Conservation (phyloP, 2,113 vertebrate genomes). For the Tachuris rubrigastra region DNA sequence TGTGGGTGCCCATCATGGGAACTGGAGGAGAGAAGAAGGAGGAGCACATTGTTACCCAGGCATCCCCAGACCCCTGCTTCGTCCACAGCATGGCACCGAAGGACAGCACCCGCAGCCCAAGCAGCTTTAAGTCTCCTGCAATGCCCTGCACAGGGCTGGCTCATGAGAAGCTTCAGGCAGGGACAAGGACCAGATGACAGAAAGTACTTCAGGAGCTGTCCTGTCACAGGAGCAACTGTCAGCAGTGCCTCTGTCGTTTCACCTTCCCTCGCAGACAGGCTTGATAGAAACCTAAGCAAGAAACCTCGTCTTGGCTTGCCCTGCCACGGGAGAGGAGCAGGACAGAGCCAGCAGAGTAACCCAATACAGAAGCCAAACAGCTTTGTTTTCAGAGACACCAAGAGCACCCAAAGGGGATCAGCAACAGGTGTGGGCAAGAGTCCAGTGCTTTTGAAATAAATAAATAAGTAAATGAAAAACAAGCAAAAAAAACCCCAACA, state of each 20-base stretch:
- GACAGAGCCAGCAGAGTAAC: slow-evolving; percentile 30
- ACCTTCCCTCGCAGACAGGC: background rate
- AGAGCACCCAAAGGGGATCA: background rate
- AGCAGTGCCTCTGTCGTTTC: accelerated
- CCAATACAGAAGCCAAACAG: slow-evolving; percentile 42
- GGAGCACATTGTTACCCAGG: slow-evolving; percentile 60
- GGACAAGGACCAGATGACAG: background rate
- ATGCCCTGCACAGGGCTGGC: accelerated
- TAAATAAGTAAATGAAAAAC: background rate
- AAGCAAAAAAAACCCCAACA: background rate
- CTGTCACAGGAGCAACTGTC: background rate
- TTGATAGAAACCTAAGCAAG: background rate
- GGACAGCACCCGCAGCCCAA: background rate
- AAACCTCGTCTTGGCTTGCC: background rate
- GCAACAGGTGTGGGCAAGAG: slow-evolving; percentile 51
- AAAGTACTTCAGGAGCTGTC: background rate
- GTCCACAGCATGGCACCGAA: background rate
- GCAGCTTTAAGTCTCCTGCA: background rate
- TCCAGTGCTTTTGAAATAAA: slow-evolving; percentile 9
- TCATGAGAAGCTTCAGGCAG: background rate
- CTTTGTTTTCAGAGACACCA: slow-evolving; percentile 43
- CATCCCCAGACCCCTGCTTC: accelerated
- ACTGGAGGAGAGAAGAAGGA: slow-evolving; percentile 82
- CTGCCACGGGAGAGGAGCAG: background rate
- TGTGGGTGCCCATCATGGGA: slow-evolving; percentile 96